phyloP scores from a whole-genome alignment of 2,888 invertebrate species.

The Lucinisca nassula region DNA sequence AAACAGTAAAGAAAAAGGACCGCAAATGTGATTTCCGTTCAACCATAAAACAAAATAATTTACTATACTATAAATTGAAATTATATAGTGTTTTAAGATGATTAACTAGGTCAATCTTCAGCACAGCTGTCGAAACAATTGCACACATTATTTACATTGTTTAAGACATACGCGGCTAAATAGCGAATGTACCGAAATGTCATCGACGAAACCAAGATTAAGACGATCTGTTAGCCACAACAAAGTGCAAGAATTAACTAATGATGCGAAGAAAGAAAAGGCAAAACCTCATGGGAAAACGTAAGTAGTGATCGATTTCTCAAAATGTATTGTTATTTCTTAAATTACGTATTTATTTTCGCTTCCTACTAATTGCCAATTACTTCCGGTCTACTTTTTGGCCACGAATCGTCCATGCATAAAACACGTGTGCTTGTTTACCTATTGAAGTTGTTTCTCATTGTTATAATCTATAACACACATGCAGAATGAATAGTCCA shows the following conservation, averaged over 20 bases:
- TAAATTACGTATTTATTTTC: neutral
- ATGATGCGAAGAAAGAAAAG: slow-evolving; percentile 72
- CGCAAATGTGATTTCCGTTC: too few relatives aligned
- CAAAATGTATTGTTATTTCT: neutral
- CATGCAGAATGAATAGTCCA: neutral
- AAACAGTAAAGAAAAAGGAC: too few relatives aligned
- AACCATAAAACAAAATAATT: too few relatives aligned
- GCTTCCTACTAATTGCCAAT: neutral
- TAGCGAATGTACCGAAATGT: neutral
- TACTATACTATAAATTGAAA: too few relatives aligned
- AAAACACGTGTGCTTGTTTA: slow-evolving; percentile 37
- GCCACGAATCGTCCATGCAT: slow-evolving; percentile 64
- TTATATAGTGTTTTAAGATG: too few relatives aligned
- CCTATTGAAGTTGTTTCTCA: too few relatives aligned
- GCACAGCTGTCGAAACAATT: too few relatives aligned
- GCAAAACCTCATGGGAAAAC: slow-evolving; percentile 74
- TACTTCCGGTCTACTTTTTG: slow-evolving; percentile 42
- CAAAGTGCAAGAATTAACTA: slow-evolving; percentile 73
- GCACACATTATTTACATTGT: neutral
- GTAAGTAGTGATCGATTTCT: slow-evolving; percentile 65
- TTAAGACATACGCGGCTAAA: slow-evolving; percentile 18
- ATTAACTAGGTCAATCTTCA: too few relatives aligned
- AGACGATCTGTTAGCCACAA: slow-evolving; percentile 75
- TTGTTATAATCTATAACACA: neutral
- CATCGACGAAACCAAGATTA: slow-evolving; percentile 70